phyloP scores from a whole-genome alignment of 2,888 invertebrate genomes.

The Gryllus longicercus region DNA sequence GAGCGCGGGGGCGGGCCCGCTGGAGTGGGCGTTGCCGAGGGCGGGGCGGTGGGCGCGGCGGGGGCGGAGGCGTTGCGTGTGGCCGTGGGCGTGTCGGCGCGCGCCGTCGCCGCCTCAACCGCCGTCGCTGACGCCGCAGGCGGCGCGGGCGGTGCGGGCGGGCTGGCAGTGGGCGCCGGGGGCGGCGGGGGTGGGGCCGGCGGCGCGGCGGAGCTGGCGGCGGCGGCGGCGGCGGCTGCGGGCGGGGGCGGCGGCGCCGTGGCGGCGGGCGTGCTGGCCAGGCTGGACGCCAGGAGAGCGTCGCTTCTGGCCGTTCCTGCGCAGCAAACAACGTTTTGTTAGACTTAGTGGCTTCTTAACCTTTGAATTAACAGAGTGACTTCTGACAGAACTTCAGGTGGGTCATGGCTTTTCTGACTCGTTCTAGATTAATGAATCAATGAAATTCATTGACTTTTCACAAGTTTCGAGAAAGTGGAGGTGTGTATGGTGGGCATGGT shows the following conservation, averaged over 20 bases:
- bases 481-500: too few relatives aligned
- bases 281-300: conserved; percentile 38
- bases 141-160: conserved; percentile 17
- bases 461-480: too few relatives aligned
- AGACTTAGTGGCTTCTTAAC: too few relatives aligned
- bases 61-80: not conserved
- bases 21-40: not conserved
- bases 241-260: conserved; percentile 31
- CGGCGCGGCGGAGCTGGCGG: not conserved
- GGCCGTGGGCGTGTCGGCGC: not conserved
- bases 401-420: too few relatives aligned
- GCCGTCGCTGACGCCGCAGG: too few relatives aligned
- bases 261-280: conserved; percentile 32
- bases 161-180: conserved; percentile 24
- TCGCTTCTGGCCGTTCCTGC: conserved; percentile 32
- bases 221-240: conserved; percentile 35
- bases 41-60: conserved; percentile 11
- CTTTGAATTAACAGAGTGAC: too few relatives aligned
- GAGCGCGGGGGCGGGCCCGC: not conserved
- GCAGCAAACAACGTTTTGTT: too few relatives aligned
- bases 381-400: too few relatives aligned
- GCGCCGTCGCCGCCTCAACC: too few relatives aligned
- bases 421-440: too few relatives aligned
- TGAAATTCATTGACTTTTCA: too few relatives aligned
- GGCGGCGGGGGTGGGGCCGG: conserved; percentile 19